Evolutionary conservation across 2,888 invertebrate genomes (phyloP).

Genomic region (Pherbina coryleti): DNA sequence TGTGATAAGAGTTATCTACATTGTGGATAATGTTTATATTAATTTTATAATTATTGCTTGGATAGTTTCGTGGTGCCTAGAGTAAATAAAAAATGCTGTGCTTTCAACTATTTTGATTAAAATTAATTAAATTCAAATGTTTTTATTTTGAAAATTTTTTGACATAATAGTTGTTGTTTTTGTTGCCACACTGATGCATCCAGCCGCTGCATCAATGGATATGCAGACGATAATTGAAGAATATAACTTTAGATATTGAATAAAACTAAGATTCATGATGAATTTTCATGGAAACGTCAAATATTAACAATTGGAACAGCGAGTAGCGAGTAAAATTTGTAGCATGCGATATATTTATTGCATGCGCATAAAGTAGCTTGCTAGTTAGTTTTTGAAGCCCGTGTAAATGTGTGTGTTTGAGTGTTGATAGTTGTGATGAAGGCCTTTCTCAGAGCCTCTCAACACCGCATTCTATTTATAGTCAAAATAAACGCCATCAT

Average conservation of each 20-base stretch:
- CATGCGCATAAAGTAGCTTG: neutral
- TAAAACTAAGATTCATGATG: too few species aligned
- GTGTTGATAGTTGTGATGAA: too few species aligned
- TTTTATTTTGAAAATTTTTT: neutral
- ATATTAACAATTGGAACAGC: slow-evolving; percentile 1
- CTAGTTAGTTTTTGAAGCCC: neutral
- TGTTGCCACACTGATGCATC: slow-evolving; percentile 40
- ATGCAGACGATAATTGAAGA: neutral
- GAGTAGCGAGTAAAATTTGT: neutral
- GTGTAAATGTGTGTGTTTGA: neutral
- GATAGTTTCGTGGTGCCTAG: neutral
- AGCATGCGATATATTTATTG: neutral
- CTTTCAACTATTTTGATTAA: neutral
- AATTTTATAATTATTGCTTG: neutral
- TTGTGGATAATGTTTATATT: too few species aligned
- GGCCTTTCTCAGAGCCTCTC: too few species aligned
- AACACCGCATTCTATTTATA: slow-evolving; percentile 28
- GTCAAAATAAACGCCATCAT: slow-evolving; percentile 38
- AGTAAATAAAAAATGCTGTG: neutral
- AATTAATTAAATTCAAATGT: neutral
- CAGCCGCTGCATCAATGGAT: slow-evolving; percentile 46
- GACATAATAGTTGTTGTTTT: slow-evolving; percentile 19
- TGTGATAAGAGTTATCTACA: too few species aligned
- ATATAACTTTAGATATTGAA: too few species aligned
- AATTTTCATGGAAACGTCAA: too few species aligned